Base-by-base conservation (phyloP, 2,797 vertebrate genomes). In the Antrozous pallidus region DNA sequence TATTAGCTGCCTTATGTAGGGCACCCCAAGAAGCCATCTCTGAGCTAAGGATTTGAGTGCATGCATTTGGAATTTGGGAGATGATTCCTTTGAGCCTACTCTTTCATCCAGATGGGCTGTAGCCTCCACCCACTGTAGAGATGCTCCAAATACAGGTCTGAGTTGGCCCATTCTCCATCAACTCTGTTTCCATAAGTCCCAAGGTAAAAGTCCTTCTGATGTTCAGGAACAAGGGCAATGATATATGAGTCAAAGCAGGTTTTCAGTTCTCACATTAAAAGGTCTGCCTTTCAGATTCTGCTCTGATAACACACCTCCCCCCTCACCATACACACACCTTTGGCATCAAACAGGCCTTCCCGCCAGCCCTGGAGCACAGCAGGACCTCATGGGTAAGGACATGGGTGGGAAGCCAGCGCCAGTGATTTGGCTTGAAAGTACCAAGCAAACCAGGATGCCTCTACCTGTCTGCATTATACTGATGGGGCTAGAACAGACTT, bases 281-380 rank as follows among this genome's bases (percentile, higher is more conserved):
- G 45, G 18, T 31, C 51, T 31, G 22, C 28, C 81, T 42, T 79
- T 89, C 26, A 36, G 4, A 13, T 26, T 26, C 36, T 38, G n/a
- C 75, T 28, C 20, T 33, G n/a, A 4, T 77, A 22, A 81, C n/a
- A 40, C 56, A 6, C 18, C 11, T 4, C 7, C 79, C 6, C 13
- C 31, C 1, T 28, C n/a, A n/a, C 58, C 20, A 13, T 0, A n/a
- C 47, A 31, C 63, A 33, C 8, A 3, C 12, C 1, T 5, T 4
- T 10, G 7, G 24, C 6, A 20, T 63, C 45, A 56, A 10, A n/a
- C 7, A 61, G 36, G 28, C 56, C 58, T 93, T 56, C 71, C 17
- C 6, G 1, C 9, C 4, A 33, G n/a, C 24, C 61, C 13, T 7
- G 17, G 33, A 26, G 26, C 33, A 40, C 69, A 69, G 45, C 12